phyloP scores from a whole-genome alignment of 2,888 invertebrate species.

The Clepsis dumicolana region DNA sequence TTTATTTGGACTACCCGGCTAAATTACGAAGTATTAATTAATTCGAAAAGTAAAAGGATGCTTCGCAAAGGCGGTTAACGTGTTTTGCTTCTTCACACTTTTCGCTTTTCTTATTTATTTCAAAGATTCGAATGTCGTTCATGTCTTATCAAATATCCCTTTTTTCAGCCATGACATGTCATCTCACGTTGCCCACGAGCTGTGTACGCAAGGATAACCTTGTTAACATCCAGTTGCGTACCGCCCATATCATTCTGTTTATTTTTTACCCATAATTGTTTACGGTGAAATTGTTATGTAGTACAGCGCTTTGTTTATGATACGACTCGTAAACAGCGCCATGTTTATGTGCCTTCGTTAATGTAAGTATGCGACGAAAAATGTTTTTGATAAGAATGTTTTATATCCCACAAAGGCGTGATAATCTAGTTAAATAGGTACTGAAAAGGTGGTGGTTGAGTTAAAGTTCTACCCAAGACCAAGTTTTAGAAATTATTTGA shows the following conservation, averaged over 20 bases:
- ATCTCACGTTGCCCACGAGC: conserved; percentile 8
- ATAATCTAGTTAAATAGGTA: not conserved
- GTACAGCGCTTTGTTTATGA: conserved; percentile 34
- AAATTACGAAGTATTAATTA: too few relatives aligned
- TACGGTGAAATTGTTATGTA: conserved; percentile 26
- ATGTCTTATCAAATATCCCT: not conserved
- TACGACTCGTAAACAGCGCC: conserved; percentile 21
- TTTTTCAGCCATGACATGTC: not conserved
- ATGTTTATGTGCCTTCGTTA: conserved; percentile 24
- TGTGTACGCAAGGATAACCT: conserved; percentile 50
- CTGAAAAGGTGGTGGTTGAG: not conserved
- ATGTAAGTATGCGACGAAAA: conserved; percentile 1
- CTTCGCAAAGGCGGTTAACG: too few relatives aligned
- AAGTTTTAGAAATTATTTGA: not conserved
- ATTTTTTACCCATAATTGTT: conserved; percentile 43
- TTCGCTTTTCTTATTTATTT: not conserved
- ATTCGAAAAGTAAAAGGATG: too few relatives aligned
- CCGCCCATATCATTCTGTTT: conserved; percentile 31
- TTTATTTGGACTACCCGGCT: too few relatives aligned
- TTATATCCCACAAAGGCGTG: not conserved
- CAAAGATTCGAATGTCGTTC: not conserved
- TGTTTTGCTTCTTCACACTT: too few relatives aligned
- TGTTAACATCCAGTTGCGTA: conserved; percentile 54
- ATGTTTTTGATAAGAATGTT: not conserved
- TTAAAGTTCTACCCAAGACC: not conserved